Evolutionary conservation across 1,140 invertebrate species (phyloP), one percentile per base, ranked within the genome.

Genomic region (Bombus confusus): DNA sequence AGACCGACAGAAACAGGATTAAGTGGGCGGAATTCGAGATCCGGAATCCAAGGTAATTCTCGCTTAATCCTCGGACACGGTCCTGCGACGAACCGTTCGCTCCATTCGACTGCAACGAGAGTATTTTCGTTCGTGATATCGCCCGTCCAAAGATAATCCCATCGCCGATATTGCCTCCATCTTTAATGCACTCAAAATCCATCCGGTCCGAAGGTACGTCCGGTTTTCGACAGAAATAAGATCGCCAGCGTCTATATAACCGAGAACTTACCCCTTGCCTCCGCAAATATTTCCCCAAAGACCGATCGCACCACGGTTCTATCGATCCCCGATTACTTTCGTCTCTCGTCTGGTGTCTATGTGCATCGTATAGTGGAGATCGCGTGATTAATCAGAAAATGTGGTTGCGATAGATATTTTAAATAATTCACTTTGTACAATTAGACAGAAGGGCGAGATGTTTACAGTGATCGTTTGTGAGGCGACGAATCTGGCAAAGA

Each of bases 101-200:
- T 86, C 78, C 80, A 47, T 39, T 69, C 76, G 66, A 57, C 68
- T 74, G 72, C 77, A 52, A 75, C 77, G 62, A 28, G 64, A 86
- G 88, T 87, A 90, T 90, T 89, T 89, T 87, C 74, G 62, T 89
- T 37, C 85, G 73, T 83, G 69, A 80, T 89, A 89, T 89, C 85
- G 78, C 28, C 81, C 31, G 62, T 80, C 76, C 81, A 66, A 72
- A 69, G 85, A 89, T 90, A 90, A 90, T 90, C 88, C 86, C 28
- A 87, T 90, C 81, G 75, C 69, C 85, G 82, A 90, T 90, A 90
- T 90, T 87, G 88, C 88, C 77, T 85, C 77, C 85, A 90, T 90
- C 88, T 90, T 89, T 89, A 89, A 89, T 89, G 85, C 80, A 89
- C 88, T 89, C 47, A 62, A 83, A 87, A 89, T 89, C 88, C 80